Evolutionary conservation across 2,888 invertebrate species (phyloP).

Genomic region (Drepana falcataria): DNA sequence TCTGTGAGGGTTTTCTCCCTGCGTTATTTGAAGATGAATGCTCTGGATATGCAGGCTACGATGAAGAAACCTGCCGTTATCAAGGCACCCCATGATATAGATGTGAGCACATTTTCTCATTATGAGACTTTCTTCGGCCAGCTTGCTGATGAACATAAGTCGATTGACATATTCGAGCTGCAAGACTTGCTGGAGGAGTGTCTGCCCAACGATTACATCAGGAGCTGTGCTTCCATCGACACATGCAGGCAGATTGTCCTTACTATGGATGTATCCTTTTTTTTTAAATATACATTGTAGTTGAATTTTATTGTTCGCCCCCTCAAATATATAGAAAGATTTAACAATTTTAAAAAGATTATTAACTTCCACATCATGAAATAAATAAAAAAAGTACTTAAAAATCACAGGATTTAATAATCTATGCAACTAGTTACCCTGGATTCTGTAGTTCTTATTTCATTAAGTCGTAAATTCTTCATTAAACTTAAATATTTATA

Average conservation of each 20-base stretch:
- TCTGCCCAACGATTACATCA: conserved; percentile 95
- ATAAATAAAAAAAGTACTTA: too few species aligned
- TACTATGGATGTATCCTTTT: conserved; percentile 90
- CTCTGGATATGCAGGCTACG: conserved; percentile 82
- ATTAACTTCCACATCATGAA: too few species aligned
- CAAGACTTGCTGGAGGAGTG: conserved; percentile 94
- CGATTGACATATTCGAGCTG: conserved; percentile 93
- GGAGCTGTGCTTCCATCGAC: conserved; percentile 94
- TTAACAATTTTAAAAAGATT: too few species aligned
- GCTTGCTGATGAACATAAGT: conserved; percentile 92
- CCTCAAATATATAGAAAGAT: too few species aligned
- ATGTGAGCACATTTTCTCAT: conserved; percentile 87
- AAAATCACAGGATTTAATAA: too few species aligned
- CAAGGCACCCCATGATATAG: conserved; percentile 84
- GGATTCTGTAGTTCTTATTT: too few species aligned
- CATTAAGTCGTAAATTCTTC: too few species aligned
- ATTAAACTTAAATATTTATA: too few species aligned
- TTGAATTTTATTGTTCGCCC: background rate
- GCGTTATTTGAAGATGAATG: conserved; percentile 87
- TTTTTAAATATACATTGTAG: background rate
- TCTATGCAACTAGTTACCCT: too few species aligned
- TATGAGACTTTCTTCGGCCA: conserved; percentile 95
- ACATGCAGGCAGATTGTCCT: conserved; percentile 94
- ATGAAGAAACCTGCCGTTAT: conserved; percentile 85
- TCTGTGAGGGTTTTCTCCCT: conserved; percentile 89